Evolutionary conservation across 2,888 invertebrate genomes (phyloP).

Genomic region (Horisme vitalbata): DNA sequence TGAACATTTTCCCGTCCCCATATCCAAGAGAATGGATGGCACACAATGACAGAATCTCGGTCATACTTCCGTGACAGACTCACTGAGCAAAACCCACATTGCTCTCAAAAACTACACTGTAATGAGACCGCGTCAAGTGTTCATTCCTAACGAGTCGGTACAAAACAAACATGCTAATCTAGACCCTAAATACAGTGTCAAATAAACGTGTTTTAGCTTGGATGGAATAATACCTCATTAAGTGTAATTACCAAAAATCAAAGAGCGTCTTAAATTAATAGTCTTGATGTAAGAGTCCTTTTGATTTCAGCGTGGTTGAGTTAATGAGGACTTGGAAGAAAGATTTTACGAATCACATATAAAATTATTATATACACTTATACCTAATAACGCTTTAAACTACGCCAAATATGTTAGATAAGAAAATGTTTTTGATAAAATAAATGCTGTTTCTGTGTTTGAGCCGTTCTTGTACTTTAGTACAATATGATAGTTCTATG

Average conservation of each 20-base stretch:
- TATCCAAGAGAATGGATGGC: conserved; percentile 32
- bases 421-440: too few species aligned
- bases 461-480: too few species aligned
- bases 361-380: too few species aligned
- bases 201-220: conserved; percentile 22
- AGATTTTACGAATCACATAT: neutral
- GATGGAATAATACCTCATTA: conserved; percentile 12
- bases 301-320: conserved; percentile 21
- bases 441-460: too few species aligned
- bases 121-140: conserved; percentile 51
- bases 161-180: conserved; percentile 38
- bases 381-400: too few species aligned
- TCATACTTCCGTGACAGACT: conserved; percentile 35
- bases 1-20: conserved; percentile 13
- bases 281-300: conserved; percentile 29
- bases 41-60: conserved; percentile 44
- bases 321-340: conserved; percentile 31
- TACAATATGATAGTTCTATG: too few species aligned
- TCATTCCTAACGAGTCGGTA: conserved; percentile 43
- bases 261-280: conserved; percentile 40
- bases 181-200: conserved; percentile 19
- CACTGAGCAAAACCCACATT: conserved; percentile 40
- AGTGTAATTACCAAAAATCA: conserved; percentile 40
- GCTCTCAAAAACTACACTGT: conserved; percentile 45
- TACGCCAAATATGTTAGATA: too few species aligned